Base-by-base conservation (phyloP, 1,140 invertebrate species). In the Aphis craccivora region DNA sequence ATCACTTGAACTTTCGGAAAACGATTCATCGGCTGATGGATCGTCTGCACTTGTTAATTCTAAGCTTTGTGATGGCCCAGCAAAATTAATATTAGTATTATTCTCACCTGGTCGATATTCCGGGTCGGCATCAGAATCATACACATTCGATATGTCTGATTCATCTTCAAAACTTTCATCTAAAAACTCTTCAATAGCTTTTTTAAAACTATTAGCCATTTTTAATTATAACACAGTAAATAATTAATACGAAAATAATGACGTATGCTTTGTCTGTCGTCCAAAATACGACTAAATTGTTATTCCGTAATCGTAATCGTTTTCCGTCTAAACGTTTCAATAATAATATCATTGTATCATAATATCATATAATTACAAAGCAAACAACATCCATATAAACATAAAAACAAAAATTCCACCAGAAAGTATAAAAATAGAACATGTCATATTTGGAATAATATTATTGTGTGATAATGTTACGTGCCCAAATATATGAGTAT, bases 151-250 rank as follows among this genome's bases (percentile, higher is more conserved):
- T 84, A 25, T 43, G 83, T 84, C 37, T 43, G 37, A 43, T 84
- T 84, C 20, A 40, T 37, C 35, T 22, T 84, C 83, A 84, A 84
- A 84, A 43, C 40, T 25, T 84, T 83, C 22, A 43, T 84, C 40
- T 40, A 84, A 84, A 84, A 84, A 84, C 40, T 84, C 83, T 84
- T 84, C 83, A 25, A 84, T 84, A 43, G 20, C 83, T 84, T 84
- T 84, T 43, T 40, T 43, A 43, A 23, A 84, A 43, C 4, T 43
- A 25, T 84, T 37, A 83, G 81, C 40, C 83, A 84, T 84, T 81
- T 81, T 81, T 81, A 81, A 35, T 81, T 81, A 81, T 35, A 3
- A 81, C 76, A 81, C 76, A 35, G 35, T 81, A 81, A 20, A 81
- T 81, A 1, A 76, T 76, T 14, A 35, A 81, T 14, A 37, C 76